A percentile compares a stretch with the other conserved stretches of the same genome.
Evolutionary conservation across 2,888 invertebrate genomes (phyloP).

Genomic region (Minunthozetes semirufus): DNA sequence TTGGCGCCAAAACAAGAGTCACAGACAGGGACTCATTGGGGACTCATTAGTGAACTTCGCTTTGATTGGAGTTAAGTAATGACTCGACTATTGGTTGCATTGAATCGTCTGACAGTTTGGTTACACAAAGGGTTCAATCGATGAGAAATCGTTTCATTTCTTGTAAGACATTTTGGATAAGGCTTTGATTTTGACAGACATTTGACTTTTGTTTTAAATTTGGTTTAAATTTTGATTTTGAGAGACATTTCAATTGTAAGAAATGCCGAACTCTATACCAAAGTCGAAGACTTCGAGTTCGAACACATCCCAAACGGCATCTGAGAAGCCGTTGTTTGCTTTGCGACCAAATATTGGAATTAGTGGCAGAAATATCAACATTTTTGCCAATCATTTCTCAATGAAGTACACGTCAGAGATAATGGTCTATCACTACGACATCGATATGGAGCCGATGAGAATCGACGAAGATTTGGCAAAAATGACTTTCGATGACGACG

Average conservation of each 20-base stretch:
- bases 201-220: too few species aligned
- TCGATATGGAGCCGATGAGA: conserved; percentile 25
- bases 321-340: conserved; percentile 25
- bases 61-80: too few species aligned
- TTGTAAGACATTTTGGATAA: too few species aligned
- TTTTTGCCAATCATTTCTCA: conserved; percentile 33
- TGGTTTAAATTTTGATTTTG: background rate
- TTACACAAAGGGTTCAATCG: too few species aligned
- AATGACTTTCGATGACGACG: background rate
- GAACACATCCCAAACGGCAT: background rate
- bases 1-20: background rate
- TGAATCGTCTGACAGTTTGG: too few species aligned
- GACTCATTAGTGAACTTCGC: too few species aligned
- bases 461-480: background rate
- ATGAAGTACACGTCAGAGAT: background rate
- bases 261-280: background rate
- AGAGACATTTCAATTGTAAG: background rate
- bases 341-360: conserved; percentile 7
- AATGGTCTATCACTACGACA: conserved; percentile 26
- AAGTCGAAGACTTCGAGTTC: background rate
- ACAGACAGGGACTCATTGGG: too few species aligned
- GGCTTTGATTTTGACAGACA: too few species aligned
- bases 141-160: too few species aligned
- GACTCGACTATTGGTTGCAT: too few species aligned
- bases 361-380: background rate